These are phyloP conservation scores for Eugnorisma glareosa DNA, from an alignment of 2,888 invertebrate genomes.

Conservation along the genomic window DNA sequence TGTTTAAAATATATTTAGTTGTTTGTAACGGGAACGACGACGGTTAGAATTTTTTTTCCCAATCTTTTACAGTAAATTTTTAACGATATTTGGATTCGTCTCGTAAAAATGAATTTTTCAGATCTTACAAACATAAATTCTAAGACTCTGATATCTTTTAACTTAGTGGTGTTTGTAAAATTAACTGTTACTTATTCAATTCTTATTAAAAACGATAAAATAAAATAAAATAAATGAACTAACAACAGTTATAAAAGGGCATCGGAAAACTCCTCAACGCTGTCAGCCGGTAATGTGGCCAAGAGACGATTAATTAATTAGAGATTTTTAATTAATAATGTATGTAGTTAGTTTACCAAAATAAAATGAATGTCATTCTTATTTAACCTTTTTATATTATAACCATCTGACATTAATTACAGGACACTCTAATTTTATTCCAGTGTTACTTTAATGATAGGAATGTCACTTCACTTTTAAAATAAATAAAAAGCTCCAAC, in stretches of 20 bases:
- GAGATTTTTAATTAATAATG: too few relatives aligned
- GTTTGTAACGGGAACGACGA: neutral
- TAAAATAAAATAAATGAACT: too few relatives aligned
- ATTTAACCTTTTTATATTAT: neutral
- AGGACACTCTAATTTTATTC: neutral
- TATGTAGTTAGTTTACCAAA: too few relatives aligned
- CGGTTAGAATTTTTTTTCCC: neutral
- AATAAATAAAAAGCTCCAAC: conserved; percentile 22
- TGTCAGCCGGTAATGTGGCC: too few relatives aligned
- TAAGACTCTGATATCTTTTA: neutral
- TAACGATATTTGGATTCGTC: neutral
- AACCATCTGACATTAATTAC: neutral
- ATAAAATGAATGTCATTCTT: too few relatives aligned
- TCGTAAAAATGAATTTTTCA: neutral
- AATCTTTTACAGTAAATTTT: neutral
- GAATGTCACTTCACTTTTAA: neutral
- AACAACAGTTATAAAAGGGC: too few relatives aligned
- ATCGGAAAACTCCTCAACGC: too few relatives aligned
- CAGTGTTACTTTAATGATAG: neutral
- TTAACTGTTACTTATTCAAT: neutral
- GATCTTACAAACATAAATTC: neutral
- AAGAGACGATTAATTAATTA: too few relatives aligned
- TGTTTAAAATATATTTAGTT: conserved; percentile 29
- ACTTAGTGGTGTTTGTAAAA: neutral
- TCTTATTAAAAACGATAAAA: too few relatives aligned